A percentile compares a stretch with the other conserved stretches of the same genome.
Conservation (phyloP, 2,113 vertebrate species). For the Madoqua kirkii region DNA sequence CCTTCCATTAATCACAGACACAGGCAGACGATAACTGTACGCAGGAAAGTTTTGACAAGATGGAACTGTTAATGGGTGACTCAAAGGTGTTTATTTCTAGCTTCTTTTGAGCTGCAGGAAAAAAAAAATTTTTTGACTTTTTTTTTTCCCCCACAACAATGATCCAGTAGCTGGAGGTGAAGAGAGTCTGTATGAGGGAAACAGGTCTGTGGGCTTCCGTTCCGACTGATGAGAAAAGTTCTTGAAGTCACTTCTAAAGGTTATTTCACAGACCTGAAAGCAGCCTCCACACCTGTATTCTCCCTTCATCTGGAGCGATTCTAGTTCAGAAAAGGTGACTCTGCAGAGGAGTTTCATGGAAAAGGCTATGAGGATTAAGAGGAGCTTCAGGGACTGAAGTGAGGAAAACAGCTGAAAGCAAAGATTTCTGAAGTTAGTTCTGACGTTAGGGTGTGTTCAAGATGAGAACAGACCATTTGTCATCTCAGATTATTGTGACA, state of each 20-base stretch:
- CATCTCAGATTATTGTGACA: background rate
- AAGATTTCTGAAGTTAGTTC: background rate
- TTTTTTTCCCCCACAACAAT: background rate
- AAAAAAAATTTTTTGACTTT: background rate
- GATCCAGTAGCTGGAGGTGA: background rate
- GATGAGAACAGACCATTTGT: background rate
- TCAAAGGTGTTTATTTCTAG: background rate
- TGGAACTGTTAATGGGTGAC: background rate
- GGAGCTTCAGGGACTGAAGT: rapidly evolving
- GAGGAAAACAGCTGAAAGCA: background rate
- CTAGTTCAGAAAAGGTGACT: background rate
- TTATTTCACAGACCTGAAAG: background rate
- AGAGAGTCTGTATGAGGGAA: too few relatives aligned
- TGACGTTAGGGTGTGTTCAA: rapidly evolving
- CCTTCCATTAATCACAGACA: background rate
- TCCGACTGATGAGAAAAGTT: background rate
- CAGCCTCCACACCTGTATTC: rapidly evolving
- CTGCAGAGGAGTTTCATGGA: rapidly evolving
- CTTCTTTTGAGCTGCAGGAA: background rate
- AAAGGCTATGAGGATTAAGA: rapidly evolving
- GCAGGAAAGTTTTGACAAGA: background rate
- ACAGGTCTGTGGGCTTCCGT: background rate
- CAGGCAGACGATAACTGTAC: background rate
- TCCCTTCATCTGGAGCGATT: background rate
- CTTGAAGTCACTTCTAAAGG: background rate